Evolutionary conservation across 1,140 invertebrate species (phyloP), one percentile per base, ranked within the genome.

Genomic region (Marisa cornuarietis): DNA sequence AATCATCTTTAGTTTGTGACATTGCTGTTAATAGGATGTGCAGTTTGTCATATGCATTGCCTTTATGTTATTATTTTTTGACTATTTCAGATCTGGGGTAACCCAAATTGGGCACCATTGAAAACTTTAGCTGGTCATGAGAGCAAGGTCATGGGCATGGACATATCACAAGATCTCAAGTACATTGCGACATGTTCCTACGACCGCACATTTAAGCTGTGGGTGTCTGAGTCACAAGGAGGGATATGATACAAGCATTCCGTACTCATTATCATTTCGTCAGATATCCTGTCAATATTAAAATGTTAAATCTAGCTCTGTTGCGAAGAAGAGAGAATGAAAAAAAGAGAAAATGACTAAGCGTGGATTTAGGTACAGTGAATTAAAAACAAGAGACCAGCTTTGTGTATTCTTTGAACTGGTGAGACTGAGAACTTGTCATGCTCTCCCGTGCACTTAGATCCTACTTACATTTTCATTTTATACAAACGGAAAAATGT

Each of bases 141-240:
- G 89, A 96, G 96, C 18, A 98, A 98, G 93, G 95, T 99, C 7
- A 99, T 98, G 94, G 94, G 94, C 16, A 94, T 96, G 0, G 98
- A 99, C 90, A 94, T 99, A 72, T 91, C 91, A 18, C 91, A 93
- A 16, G 95, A 98, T 91, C 95, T 96, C 80, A 95, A 96, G 85
- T 98, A 94, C 87, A 97, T 99, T 82, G 97, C 94, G 6, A 98
- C 97, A 1, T 94, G 94, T 81, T 99, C 98, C 0, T 99, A 96
- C 90, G 99, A 99, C 92, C 92, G 98, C 82, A 99, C 98, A 1
- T 99, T 99, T 90, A 99, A 99, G 92, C 90, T 99, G 7, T 99
- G 98, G 98, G 93, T 96, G 9, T 95, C 96, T 1, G 96, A 90
- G 74, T 75, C 65, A 0, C 79, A 80, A 24, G 88, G 87, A 31